Conservation (phyloP, 2,888 invertebrate genomes). For the Cataglyphis cursor region DNA sequence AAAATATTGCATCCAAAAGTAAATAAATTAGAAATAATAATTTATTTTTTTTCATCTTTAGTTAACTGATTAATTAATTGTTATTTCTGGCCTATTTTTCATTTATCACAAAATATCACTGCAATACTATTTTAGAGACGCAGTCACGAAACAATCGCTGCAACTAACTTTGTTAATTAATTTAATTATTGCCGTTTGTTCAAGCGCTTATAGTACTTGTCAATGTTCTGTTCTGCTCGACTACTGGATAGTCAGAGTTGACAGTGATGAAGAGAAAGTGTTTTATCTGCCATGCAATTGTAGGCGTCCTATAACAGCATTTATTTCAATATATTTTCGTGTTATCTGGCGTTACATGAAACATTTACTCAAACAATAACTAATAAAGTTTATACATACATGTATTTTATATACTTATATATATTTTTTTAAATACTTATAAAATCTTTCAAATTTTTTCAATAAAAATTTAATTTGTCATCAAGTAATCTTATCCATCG, state of each 20-base stretch:
- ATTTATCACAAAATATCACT: background rate
- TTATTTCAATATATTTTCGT: background rate
- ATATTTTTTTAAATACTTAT: background rate
- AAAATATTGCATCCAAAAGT: background rate
- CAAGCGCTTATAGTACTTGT: slow-evolving; percentile 12
- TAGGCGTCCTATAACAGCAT: background rate
- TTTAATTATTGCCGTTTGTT: slow-evolving; percentile 26
- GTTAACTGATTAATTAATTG: background rate
- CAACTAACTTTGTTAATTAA: slow-evolving; percentile 12
- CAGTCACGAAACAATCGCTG: background rate
- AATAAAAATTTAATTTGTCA: background rate
- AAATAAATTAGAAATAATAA: background rate
- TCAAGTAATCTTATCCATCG: background rate
- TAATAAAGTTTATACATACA: too few species aligned
- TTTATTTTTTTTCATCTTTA: background rate
- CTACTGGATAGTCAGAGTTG: background rate
- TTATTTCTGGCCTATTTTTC: background rate
- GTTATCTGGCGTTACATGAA: background rate
- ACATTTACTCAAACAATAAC: slow-evolving; percentile 5
- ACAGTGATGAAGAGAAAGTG: background rate
- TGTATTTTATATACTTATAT: background rate
- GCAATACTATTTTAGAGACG: background rate
- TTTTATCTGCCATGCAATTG: slow-evolving; percentile 9
- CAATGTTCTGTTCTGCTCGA: slow-evolving; percentile 6
- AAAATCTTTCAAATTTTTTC: background rate